Evolutionary conservation across 2,113 vertebrate genomes (phyloP), one percentile per base, ranked within the genome.

Genomic region (Echinops telfairi): DNA sequence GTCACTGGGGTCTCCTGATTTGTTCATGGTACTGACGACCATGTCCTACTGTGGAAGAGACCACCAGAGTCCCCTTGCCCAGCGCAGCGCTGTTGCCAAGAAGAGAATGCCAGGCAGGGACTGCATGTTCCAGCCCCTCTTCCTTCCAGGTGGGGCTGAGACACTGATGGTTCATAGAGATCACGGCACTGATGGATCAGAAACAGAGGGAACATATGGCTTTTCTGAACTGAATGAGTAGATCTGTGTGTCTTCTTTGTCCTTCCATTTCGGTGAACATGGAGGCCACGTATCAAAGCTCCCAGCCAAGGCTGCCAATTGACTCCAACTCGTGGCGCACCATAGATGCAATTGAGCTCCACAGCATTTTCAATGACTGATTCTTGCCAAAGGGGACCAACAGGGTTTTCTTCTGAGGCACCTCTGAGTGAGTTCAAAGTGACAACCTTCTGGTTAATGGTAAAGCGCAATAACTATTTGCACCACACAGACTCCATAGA

Each of bases 41-140:
- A 80, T 6, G 53, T 20, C 36, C 38, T 36, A 0, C 2, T 1
- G 15, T 29, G 36, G 11, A 33, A 62, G 91, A 58, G 38, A 23
- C 2, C 9, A 11, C 11, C 83, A 57, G 33, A 5, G 2, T 53
- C 27, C 31, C 27, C 33, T 36, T 16, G 60, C 40, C 11, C 8
- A 19, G 43, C 2, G 6, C 1, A 8, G 4, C 2, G 2, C 2
- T 64, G 23, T 2, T 58, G 4, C 20, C 0, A 22, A 11, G 47
- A 53, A 53, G 47, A 53, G 47, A 53, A 53, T 53, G 5, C 47
- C 43, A 47, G 3, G 40, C 15, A 36, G 47, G 6, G 2, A 38
- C 29, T 64, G 79, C 22, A 19, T 71, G 10, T 43, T 23, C 79
- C 38, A 58, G 12, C 12, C 64, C 43, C 53, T 43, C 70, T 14